These are phyloP conservation scores for Nothobranchius furzeri DNA, from an alignment of 2,113 vertebrate genomes.

Conservation along the genomic window DNA sequence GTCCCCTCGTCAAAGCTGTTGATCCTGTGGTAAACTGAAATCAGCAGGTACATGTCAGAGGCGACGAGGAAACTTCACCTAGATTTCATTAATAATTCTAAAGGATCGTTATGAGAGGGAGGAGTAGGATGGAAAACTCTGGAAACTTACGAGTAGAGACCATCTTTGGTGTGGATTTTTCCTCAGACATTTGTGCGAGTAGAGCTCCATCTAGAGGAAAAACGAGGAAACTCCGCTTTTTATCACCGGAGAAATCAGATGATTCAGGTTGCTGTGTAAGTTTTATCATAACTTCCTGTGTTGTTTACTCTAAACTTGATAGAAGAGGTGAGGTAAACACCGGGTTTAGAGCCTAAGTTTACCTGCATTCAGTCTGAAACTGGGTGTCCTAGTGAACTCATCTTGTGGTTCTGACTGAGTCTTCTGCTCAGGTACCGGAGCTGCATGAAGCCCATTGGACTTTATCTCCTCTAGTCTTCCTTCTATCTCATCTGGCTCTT, in stretches of 20 bases:
- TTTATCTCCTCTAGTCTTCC: constrained; percentile 6
- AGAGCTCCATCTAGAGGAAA: constrained; percentile 72
- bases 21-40: constrained; percentile 66
- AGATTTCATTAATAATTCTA: too few species aligned
- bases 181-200: constrained; percentile 71
- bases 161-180: constrained; percentile 4
- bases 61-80: too few species aligned
- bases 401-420: background rate
- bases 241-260: too few species aligned
- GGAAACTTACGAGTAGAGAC: constrained; percentile 65
- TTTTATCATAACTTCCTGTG: too few species aligned
- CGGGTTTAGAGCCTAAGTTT: background rate
- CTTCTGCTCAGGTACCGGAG: background rate
- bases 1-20: constrained; percentile 52
- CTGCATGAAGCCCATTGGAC: constrained; percentile 53
- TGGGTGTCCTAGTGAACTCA: constrained; percentile 31
- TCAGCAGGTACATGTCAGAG: background rate
- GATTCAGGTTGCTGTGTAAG: background rate
- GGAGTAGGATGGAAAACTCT: background rate
- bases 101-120: background rate
- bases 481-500: constrained; percentile 21
- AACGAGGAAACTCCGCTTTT: background rate
- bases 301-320: background rate
- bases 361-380: constrained; percentile 72
- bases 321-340: too few species aligned